These are phyloP conservation scores for Phrixothrix hirtus DNA, from an alignment of 2,888 invertebrate species.

Conservation along the genomic window DNA sequence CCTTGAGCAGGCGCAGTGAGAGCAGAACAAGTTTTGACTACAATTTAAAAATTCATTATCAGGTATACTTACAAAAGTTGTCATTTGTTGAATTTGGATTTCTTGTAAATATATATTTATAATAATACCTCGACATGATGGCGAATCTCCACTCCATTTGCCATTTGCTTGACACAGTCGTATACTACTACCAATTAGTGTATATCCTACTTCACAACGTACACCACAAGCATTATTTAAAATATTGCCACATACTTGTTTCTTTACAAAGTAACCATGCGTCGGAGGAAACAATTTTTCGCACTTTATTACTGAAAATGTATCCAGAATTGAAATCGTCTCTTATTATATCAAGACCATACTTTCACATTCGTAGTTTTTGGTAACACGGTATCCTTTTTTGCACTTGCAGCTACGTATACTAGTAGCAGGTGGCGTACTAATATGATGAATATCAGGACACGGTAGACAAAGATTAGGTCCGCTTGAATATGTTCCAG, in stretches of 20 bases:
- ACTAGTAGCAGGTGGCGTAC: constrained; percentile 61
- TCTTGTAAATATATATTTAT: background rate
- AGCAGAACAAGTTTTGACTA: constrained; percentile 67
- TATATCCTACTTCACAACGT: constrained; percentile 67
- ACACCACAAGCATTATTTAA: constrained; percentile 73
- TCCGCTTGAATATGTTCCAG: constrained; percentile 67
- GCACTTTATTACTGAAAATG: constrained; percentile 61
- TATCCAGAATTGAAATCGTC: background rate
- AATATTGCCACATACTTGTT: constrained; percentile 64
- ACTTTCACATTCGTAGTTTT: constrained; percentile 63
- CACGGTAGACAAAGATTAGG: constrained; percentile 59
- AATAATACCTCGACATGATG: constrained; percentile 63
- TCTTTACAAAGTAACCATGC: constrained; percentile 69
- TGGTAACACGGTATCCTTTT: constrained; percentile 60
- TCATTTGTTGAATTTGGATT: background rate
- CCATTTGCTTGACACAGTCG: constrained; percentile 67
- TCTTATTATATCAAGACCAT: constrained; percentile 23
- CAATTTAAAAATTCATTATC: constrained; percentile 37
- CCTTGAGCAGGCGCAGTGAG: constrained; percentile 63
- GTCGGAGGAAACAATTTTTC: constrained; percentile 62
- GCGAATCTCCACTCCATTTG: constrained; percentile 67
- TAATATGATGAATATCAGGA: constrained; percentile 67
- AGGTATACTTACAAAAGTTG: no score
- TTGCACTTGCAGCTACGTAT: constrained; percentile 65
- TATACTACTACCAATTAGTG: constrained; percentile 57